These are phyloP conservation scores for Cynopterus brachyotis DNA, from an alignment of 2,113 vertebrate genomes.

Conservation along the genomic window DNA sequence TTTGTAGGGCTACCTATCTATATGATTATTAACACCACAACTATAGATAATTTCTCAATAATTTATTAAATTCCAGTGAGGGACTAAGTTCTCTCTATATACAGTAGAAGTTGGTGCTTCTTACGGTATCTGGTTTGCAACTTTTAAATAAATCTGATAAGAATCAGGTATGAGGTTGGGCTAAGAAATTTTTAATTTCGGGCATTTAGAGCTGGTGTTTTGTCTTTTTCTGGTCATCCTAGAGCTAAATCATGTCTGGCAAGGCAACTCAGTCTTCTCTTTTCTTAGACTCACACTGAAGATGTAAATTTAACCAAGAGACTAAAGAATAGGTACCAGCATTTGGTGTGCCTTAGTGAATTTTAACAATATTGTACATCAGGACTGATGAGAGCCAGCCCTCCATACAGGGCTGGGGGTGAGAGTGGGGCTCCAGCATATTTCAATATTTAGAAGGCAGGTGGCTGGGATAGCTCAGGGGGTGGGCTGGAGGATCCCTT, in stretches of 20 bases:
- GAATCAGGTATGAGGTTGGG: not conserved
- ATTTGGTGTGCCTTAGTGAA: not conserved
- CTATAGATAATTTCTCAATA: not conserved
- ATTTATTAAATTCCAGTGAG: not conserved
- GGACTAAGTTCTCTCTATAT: not conserved
- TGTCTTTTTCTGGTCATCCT: not conserved
- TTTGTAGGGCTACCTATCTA: not conserved
- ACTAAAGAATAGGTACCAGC: not conserved
- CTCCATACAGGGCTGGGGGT: not conserved
- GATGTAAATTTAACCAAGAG: not conserved
- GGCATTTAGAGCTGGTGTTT: not conserved
- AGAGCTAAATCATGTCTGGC: not conserved
- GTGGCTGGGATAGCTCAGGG: not conserved
- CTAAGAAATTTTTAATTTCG: slow-evolving; percentile 28
- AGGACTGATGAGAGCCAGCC: not conserved
- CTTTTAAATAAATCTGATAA: slow-evolving; percentile 31
- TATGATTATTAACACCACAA: not conserved
- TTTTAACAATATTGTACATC: not conserved
- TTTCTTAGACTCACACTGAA: not conserved
- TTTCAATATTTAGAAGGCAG: not conserved
- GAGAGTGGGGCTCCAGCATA: not conserved
- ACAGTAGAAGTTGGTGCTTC: not conserved
- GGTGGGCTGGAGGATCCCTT: not conserved
- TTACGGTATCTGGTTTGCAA: slow-evolving; percentile 39
- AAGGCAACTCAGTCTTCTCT: not conserved